These are phyloP conservation scores for Zeus faber DNA, from an alignment of 2,113 vertebrate species.

Conservation along the genomic window DNA sequence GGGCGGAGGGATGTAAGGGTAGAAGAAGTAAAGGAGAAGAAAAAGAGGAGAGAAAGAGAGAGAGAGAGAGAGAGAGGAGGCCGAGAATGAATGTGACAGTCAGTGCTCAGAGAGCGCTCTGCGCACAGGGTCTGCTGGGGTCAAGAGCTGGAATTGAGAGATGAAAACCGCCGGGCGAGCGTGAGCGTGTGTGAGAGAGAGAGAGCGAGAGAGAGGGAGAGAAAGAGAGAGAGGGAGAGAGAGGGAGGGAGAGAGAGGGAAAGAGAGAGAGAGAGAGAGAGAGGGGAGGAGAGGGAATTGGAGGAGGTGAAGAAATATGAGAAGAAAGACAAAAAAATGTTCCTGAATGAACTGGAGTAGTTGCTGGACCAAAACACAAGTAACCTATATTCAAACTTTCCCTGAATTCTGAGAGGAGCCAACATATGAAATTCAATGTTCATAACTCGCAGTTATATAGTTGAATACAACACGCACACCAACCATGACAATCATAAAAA, in stretches of 20 bases:
- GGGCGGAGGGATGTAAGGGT: too few species aligned
- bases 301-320: too few species aligned
- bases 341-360: too few species aligned
- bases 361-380: too few species aligned
- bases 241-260: not conserved
- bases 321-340: too few species aligned
- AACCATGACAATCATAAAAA: too few species aligned
- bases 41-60: not conserved
- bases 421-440: too few species aligned
- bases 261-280: too few species aligned
- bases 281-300: conserved; percentile 6
- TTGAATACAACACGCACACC: too few species aligned
- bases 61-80: conserved; percentile 13
- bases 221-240: not conserved
- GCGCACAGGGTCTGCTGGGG: conserved; percentile 30
- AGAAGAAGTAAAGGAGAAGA: not conserved
- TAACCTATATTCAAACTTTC: too few species aligned
- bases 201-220: conserved; percentile 2
- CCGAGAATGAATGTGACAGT: conserved; percentile 45
- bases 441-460: too few species aligned
- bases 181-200: conserved; percentile 10
- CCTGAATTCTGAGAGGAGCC: too few species aligned
- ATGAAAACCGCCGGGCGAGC: conserved; percentile 18
- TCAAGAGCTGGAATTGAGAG: conserved; percentile 37
- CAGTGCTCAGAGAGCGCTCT: conserved; percentile 43